These are phyloP conservation scores for Pammene fasciana DNA, from an alignment of 2,888 invertebrate genomes.

Conservation along the genomic window DNA sequence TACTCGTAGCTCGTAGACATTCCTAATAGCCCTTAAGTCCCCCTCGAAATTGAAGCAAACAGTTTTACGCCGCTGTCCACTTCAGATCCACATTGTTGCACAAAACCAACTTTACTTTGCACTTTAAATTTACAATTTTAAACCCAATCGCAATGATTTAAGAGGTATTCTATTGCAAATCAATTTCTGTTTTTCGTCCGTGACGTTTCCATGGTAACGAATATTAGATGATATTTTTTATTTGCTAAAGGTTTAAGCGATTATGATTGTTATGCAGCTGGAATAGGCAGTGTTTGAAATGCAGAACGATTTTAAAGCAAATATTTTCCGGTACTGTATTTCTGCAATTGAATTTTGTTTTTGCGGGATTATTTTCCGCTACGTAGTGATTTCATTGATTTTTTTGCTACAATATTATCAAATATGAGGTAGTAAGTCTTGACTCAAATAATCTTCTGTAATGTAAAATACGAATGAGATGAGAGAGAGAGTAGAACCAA, in stretches of 20 bases:
- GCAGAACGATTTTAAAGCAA: conserved; percentile 31
- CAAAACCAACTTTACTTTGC: conserved; percentile 52
- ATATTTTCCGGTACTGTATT: conserved; percentile 31
- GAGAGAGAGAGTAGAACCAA: too few species aligned
- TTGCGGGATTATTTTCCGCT: conserved; percentile 19
- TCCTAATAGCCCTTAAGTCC: conserved; percentile 78
- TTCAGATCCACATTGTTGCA: conserved; percentile 66
- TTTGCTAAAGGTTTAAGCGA: conserved; percentile 43
- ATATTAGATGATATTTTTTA: conserved; percentile 59
- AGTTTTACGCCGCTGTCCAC: conserved; percentile 78
- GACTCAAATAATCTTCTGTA: too few species aligned
- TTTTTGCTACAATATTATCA: conserved; percentile 5
- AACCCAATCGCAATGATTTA: conserved; percentile 41
- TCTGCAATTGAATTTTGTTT: conserved; percentile 36
- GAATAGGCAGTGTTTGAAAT: conserved; percentile 31
- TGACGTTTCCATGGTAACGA: conserved; percentile 73
- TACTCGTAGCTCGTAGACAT: conserved; percentile 71
- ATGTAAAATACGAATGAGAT: too few species aligned
- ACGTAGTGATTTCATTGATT: conserved; percentile 16
- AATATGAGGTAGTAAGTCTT: background rate
- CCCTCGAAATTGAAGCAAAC: conserved; percentile 73
- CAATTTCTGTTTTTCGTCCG: conserved; percentile 56
- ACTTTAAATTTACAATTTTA: conserved; percentile 45
- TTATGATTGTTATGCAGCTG: conserved; percentile 44
- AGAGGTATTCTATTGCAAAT: conserved; percentile 42